Evolutionary conservation across 2,888 invertebrate genomes (phyloP), one percentile per base, ranked within the genome.

Genomic region (Tachystola acroxantha): DNA sequence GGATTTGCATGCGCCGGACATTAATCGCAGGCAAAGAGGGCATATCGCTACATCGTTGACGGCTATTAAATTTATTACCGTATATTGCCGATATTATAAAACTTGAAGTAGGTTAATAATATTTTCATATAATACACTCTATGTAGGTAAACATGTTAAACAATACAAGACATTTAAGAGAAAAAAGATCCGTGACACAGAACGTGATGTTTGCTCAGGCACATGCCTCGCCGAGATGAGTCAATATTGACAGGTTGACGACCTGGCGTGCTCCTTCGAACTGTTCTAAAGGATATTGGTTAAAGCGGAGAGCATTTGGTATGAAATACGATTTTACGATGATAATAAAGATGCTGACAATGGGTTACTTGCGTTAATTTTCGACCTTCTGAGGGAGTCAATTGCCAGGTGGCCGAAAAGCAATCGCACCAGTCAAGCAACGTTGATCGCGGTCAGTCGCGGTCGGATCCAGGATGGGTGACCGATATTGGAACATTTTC

Each of bases 191-290:
- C 37, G 45, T 45, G 52, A 56, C 42, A 48, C 56, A 58, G 53
- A 57, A 55, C 40, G 55, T 45, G 46, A 42, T 69, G 64, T 78
- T 58, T 74, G 46, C 57, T 66, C 61, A 76, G 64, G 64, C 64
- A 62, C 70, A 64, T 76, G 62, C 73, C 71, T 61, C 53, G 45
- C 49, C 51, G 59, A 68, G 72, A 73, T 71, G 69, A 73, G 75
- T 80, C 72, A 82, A 82, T 80, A 81, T 81, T 80, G 64, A 67
- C 61, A 66, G 80, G 77, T 78, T 64, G 59, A 63, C 63, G 80
- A 79, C 73, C 78, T 50, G 50, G 58, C 64, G 3, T 64, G 10
- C 40, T 38, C 34, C 32, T 40, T 39, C 24, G 35, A 37, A 42
- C 36, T 30, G 43, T 39, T 38, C 31, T 12, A 36, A 45, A 48